Evolutionary conservation across 2,888 invertebrate species (phyloP), one percentile per base, ranked within the genome.

Genomic region (Dinocampus coccinellae): DNA sequence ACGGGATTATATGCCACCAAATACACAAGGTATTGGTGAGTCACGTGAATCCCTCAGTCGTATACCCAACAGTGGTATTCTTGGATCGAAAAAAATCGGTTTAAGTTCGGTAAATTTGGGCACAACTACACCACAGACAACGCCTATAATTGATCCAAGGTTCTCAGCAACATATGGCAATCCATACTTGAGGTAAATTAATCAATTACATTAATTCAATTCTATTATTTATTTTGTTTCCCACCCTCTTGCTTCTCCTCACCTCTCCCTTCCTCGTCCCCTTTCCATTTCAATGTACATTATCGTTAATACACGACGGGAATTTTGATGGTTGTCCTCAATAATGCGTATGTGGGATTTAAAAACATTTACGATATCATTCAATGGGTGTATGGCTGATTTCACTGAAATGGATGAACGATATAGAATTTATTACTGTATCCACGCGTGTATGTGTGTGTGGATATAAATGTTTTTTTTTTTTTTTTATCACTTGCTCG

Each of bases 101-200:
- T 81, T 86, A 61, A 86, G 86, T 79, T 87, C 87, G 67, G 84
- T 85, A 55, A 87, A 87, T 78, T 78, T 85, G 73, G 86, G 84
- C 42, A 77, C 79, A 53, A 77, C 82, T 65, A 83, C 83, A 64
- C 85, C 85, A 64, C 85, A 85, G 63, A 83, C 86, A 69, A 87
- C 84, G 24, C 85, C 85, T 20, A 83, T 83, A 29, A 93, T 96
- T 33, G 96, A 96, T 87, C 95, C 96, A 1, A 90, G 96, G 76
- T 97, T 94, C 86, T 95, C 95, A 64, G 96, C 97, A 42, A 93
- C 95, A 7, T 97, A 97, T 83, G 95, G 95, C 70, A 97, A 97
- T 88, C 96, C 96, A 0, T 96, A 96, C 87, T 89, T 96, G 76
- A 90, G 96, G 83, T 92, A 92, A 73, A 24, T 70, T 52, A 13